Percentiles rank a stretch among this genome's conserved stretches.
Evolutionary conservation across 2,113 vertebrate genomes (phyloP).

Genomic region (Pangasianodon gigas): DNA sequence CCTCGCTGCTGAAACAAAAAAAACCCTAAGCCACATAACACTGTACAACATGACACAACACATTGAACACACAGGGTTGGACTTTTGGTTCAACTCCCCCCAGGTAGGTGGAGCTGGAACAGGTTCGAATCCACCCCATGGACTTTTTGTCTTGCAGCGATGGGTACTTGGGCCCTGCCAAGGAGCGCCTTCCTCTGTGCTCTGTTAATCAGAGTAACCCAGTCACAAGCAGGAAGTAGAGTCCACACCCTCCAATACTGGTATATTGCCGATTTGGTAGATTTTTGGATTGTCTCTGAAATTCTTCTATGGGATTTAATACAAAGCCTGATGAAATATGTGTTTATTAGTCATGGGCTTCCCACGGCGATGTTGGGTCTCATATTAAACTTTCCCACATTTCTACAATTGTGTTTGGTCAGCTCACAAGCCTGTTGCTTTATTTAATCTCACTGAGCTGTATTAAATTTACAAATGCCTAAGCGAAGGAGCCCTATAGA

Average conservation of each 20-base stretch:
- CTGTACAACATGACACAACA: not conserved
- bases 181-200: not conserved
- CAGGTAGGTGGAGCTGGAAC: not conserved
- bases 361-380: conserved; percentile 60
- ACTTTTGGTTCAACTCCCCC: not conserved
- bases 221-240: not conserved
- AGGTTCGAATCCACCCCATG: not conserved
- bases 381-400: conserved; percentile 29
- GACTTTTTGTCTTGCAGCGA: not conserved
- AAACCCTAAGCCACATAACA: not conserved
- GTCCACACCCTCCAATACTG: not conserved
- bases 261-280: conserved; percentile 51
- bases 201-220: not conserved
- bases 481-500: conserved; percentile 64
- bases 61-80: not conserved
- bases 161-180: not conserved
- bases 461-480: conserved; percentile 76
- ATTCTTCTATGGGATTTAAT: not conserved
- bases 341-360: conserved; percentile 62
- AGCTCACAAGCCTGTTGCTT: conserved; percentile 69
- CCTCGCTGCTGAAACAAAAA: not conserved
- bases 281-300: conserved; percentile 58
- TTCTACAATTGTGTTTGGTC: conserved; percentile 63
- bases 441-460: conserved; percentile 72
- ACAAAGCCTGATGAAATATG: conserved; percentile 1